Conservation (phyloP, 2,888 invertebrate species). For the Microctonus brassicae region DNA sequence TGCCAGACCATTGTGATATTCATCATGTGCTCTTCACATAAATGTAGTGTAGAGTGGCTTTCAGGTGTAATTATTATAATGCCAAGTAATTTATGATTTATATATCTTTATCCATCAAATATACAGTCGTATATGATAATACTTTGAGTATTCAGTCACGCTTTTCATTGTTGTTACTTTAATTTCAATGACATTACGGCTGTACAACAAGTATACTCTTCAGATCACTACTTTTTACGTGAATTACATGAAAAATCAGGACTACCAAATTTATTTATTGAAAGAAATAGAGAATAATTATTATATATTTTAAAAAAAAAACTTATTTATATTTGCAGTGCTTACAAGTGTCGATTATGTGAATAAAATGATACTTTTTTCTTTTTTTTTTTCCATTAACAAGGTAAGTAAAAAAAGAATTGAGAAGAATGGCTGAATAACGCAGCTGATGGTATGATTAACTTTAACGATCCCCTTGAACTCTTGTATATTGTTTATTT, state of each 20-base stretch:
- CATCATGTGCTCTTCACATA: constrained; percentile 11
- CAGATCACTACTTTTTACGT: no score
- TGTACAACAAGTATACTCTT: no score
- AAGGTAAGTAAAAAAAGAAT: constrained; percentile 31
- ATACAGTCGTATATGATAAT: constrained; percentile 7
- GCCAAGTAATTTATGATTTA: constrained; percentile 58
- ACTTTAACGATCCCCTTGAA: constrained; percentile 42
- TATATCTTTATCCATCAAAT: constrained; percentile 39
- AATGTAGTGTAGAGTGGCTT: constrained; percentile 36
- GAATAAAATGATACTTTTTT: no score
- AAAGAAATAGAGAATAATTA: no score
- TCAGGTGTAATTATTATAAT: constrained; percentile 63
- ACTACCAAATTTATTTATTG: no score
- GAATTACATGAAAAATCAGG: no score
- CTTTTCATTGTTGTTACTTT: constrained; percentile 25
- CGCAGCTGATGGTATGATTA: constrained; percentile 41
- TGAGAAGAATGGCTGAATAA: constrained; percentile 41
- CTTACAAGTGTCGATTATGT: no score
- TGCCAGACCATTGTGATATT: constrained; percentile 9
- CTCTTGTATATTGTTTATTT: constrained; percentile 47
- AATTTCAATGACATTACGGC: no score
- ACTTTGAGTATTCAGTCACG: constrained; percentile 9
- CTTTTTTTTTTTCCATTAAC: no score
- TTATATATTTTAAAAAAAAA: no score
- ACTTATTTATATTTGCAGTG: no score